Percentiles rank a stretch among this genome's conserved stretches.
Conservation (phyloP, 2,797 vertebrate species). For the Mallotus villosus region DNA sequence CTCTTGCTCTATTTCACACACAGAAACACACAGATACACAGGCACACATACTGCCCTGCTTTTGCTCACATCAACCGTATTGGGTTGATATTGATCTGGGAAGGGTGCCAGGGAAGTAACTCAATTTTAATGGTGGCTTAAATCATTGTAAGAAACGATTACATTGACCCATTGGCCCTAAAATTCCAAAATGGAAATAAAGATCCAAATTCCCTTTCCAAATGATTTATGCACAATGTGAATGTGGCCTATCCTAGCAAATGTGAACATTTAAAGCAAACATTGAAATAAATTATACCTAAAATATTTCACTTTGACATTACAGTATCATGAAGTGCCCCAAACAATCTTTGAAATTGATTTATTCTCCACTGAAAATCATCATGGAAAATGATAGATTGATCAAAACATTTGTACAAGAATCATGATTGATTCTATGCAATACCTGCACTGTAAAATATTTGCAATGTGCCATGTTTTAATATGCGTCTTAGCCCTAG, state of each 20-base stretch:
- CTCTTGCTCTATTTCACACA: not conserved
- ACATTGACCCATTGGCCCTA: not conserved
- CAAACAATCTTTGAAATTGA: too few species aligned
- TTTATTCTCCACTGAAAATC: too few species aligned
- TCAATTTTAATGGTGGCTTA: conserved; percentile 49
- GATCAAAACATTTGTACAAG: not conserved
- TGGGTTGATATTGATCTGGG: conserved; percentile 48
- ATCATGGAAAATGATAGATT: not conserved
- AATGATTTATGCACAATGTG: not conserved
- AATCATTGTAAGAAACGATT: conserved; percentile 28
- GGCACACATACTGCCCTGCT: conserved; percentile 2
- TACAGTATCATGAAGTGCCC: too few species aligned
- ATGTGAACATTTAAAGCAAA: not conserved
- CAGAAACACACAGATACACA: not conserved
- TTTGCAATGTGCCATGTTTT: conserved; percentile 41
- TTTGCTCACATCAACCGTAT: conserved; percentile 51
- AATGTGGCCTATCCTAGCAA: not conserved
- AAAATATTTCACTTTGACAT: too few species aligned
- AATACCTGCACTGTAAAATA: conserved; percentile 2
- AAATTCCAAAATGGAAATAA: not conserved
- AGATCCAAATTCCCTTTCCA: not conserved
- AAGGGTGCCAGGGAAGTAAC: conserved; percentile 39
- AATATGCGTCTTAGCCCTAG: conserved; percentile 48
- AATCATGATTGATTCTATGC: not conserved
- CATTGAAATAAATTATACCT: not conserved